Base-by-base conservation (phyloP, 2,797 vertebrate species). In the Oreortyx pictus region DNA sequence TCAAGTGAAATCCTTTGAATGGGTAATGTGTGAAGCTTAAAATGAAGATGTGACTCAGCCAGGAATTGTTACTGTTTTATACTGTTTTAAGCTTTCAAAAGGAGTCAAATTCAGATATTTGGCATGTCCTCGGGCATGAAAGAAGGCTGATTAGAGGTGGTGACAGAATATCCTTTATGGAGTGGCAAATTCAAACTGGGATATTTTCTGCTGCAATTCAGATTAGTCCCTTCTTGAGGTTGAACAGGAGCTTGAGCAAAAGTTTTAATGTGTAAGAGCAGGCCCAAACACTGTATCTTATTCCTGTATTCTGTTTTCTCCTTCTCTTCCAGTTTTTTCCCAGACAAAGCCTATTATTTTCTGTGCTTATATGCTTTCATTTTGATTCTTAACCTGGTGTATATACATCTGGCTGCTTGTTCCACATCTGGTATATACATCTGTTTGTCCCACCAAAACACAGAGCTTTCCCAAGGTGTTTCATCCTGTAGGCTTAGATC, bases 21-120 rank as follows among this genome's bases (percentile, higher is more conserved):
- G 66, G 79, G 25, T 81, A 67, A 70, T 64, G 54, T 72, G 65
- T 87, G 43, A 85, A 91, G 87, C 47, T 91, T 89, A 79, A 91
- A 88, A 87, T 86, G 80, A 90, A 79, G 79, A 90, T 59, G 78
- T 92, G 93, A 89, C 61, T 95, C 90, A 91, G 93, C 29, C 82
- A 87, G 88, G 84, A 93, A 56, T 90, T 93, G 86, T 89, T 94
- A 65, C 90, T 93, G 86, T 93, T 96, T 87, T 66, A 66, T 90
- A 41, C 65, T 85, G 18, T 66, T 94, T 72, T 62, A 91, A 91
- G 81, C 44, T 93, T 80, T 94, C 80, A 86, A 81, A 82, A 9
- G 1, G 10, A 89, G 35, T 77, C 75, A 67, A 0, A 64, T 94
- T 82, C 44, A 82, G 82, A 52, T 81, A 87, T 56, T 90, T 86